These are phyloP conservation scores for Podotricha telesiphe DNA, from an alignment of 2,888 invertebrate genomes.

Conservation along the genomic window DNA sequence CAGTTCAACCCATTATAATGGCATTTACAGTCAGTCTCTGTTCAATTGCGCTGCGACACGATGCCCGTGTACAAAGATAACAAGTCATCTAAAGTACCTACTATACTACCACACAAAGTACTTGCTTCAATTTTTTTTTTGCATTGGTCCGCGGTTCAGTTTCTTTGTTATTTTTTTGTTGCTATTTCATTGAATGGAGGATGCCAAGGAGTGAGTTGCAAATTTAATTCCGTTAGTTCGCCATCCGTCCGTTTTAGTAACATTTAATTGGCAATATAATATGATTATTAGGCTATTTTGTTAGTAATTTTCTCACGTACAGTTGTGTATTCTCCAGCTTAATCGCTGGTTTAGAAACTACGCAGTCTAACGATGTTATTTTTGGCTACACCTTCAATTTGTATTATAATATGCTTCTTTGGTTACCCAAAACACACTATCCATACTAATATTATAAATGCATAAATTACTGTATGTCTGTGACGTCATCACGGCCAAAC, in stretches of 20 bases:
- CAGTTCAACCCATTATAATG: no score
- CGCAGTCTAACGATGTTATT: not conserved
- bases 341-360: not conserved
- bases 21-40: no score
- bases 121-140: not conserved
- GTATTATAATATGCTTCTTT: not conserved
- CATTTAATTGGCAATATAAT: slow-evolving; percentile 1
- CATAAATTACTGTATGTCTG: no score
- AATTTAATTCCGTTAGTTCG: slow-evolving; percentile 15
- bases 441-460: no score
- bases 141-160: not conserved
- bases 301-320: slow-evolving; percentile 11
- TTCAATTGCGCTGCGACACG: no score
- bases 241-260: slow-evolving; percentile 11
- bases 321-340: not conserved
- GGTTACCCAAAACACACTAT: not conserved
- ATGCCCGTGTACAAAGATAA: no score
- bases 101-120: no score
- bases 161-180: not conserved
- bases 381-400: not conserved
- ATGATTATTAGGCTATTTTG: slow-evolving; percentile 5
- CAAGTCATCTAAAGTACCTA: no score
- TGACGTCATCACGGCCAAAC: no score
- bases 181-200: not conserved
- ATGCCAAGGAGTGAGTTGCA: slow-evolving; percentile 18